These are phyloP conservation scores for Clarias platycephalus DNA, from an alignment of 2,797 vertebrate species.

Conservation along the genomic window DNA sequence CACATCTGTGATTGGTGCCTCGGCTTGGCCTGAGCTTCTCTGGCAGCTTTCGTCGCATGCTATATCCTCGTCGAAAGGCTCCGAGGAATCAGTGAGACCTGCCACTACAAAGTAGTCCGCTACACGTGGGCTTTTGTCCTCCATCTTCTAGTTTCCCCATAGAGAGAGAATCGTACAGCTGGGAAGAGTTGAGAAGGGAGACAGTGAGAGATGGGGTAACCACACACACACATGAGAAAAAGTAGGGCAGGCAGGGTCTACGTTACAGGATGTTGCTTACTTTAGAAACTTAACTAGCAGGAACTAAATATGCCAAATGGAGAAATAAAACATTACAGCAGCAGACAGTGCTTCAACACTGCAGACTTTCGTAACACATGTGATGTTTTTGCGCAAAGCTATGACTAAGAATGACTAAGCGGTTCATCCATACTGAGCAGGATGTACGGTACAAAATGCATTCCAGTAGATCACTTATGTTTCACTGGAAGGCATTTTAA, in stretches of 20 bases:
- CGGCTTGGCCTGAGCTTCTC: conserved; percentile 81
- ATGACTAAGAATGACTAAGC: neutral
- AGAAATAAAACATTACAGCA: conserved; percentile 7
- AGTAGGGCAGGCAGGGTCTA: conserved; percentile 38
- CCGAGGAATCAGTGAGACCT: conserved; percentile 89
- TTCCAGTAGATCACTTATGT: neutral
- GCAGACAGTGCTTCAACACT: neutral
- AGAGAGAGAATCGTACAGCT: conserved; percentile 62
- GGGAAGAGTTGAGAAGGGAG: conserved; percentile 48
- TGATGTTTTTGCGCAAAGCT: neutral
- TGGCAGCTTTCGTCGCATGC: conserved; percentile 89
- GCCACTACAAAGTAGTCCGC: conserved; percentile 99
- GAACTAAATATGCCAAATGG: neutral
- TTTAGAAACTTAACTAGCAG: conserved; percentile 35
- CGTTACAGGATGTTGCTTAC: conserved; percentile 29
- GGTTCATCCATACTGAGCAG: neutral
- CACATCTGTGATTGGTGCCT: conserved; percentile 95
- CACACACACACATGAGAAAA: conserved; percentile 33
- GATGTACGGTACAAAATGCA: neutral
- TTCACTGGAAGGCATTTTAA: neutral
- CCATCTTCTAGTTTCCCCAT: conserved; percentile 95
- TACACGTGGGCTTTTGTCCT: conserved; percentile 97
- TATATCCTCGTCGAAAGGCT: conserved; percentile 93
- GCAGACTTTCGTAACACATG: neutral
- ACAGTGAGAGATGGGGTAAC: conserved; percentile 31